A percentile compares a stretch with the other conserved stretches of the same genome.
These are phyloP conservation scores for Bambusicola thoracicus DNA, from an alignment of 2,113 vertebrate genomes.

Conservation along the genomic window DNA sequence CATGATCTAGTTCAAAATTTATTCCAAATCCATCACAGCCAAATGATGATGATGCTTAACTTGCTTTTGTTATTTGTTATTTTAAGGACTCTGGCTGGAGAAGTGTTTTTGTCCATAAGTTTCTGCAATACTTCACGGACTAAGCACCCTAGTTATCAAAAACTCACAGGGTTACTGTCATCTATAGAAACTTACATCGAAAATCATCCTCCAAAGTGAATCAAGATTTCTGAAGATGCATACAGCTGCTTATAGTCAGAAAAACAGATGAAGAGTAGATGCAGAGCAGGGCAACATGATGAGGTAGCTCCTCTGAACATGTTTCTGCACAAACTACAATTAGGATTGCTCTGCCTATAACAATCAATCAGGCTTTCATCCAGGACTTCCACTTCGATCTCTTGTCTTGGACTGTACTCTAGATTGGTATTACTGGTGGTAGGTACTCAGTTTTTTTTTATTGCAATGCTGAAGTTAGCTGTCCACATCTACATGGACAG, in stretches of 20 bases:
- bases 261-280: neutral
- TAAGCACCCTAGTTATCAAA: neutral
- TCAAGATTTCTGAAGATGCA: neutral
- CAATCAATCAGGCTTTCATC: neutral
- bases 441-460: neutral
- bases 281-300: neutral
- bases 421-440: neutral
- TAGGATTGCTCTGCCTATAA: neutral
- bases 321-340: neutral
- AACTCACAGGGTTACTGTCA: neutral
- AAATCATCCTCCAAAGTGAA: neutral
- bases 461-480: rapidly evolving
- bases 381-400: neutral
- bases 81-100: neutral
- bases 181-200: neutral
- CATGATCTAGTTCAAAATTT: constrained; percentile 9
- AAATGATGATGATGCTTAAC: neutral
- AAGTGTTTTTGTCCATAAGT: rapidly evolving
- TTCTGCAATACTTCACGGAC: neutral
- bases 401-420: neutral
- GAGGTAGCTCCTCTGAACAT: neutral
- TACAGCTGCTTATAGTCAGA: neutral
- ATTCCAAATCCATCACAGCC: constrained; percentile 3
- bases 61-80: neutral
- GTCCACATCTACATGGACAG: neutral